A percentile compares a stretch with the other conserved stretches of the same genome.
Evolutionary conservation across 2,113 vertebrate species (phyloP).

Genomic region (Genyomyrus donnyi): DNA sequence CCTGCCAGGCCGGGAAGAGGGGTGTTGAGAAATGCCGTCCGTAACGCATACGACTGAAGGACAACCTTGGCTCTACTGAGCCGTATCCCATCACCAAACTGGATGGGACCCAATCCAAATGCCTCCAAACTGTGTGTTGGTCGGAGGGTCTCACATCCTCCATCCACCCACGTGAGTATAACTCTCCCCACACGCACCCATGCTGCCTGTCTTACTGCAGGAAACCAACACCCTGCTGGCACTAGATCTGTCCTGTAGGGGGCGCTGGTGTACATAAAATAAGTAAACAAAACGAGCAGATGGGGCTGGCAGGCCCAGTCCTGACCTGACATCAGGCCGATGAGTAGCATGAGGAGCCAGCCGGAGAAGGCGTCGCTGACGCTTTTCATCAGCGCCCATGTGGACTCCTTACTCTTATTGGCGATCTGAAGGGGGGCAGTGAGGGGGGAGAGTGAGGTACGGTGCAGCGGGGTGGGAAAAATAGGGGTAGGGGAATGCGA

Average conservation of each 20-base stretch:
- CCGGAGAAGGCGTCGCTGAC: conserved; percentile 78
- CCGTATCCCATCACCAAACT: neutral
- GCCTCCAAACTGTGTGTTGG: neutral
- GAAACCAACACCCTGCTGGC: neutral
- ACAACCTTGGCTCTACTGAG: neutral
- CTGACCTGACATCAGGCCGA: conserved; percentile 74
- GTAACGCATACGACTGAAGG: neutral
- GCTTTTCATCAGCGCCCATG: conserved; percentile 72
- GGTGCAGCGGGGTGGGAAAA: neutral
- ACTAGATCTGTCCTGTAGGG: neutral
- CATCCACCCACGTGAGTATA: neutral
- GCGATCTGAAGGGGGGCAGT: conserved; percentile 59
- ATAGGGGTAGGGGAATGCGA: too few relatives aligned
- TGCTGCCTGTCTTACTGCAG: neutral
- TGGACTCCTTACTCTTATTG: conserved; percentile 73
- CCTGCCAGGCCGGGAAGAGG: conserved; percentile 43
- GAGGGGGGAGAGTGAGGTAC: neutral
- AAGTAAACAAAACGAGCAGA: neutral
- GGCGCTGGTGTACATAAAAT: neutral
- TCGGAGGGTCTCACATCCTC: neutral
- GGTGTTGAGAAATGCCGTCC: neutral
- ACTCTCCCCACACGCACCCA: neutral
- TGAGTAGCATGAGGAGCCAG: conserved; percentile 77
- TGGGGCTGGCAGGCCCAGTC: neutral
- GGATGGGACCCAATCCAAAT: neutral